phyloP scores from a whole-genome alignment of 2,113 vertebrate genomes.

The Bombycilla garrulus region DNA sequence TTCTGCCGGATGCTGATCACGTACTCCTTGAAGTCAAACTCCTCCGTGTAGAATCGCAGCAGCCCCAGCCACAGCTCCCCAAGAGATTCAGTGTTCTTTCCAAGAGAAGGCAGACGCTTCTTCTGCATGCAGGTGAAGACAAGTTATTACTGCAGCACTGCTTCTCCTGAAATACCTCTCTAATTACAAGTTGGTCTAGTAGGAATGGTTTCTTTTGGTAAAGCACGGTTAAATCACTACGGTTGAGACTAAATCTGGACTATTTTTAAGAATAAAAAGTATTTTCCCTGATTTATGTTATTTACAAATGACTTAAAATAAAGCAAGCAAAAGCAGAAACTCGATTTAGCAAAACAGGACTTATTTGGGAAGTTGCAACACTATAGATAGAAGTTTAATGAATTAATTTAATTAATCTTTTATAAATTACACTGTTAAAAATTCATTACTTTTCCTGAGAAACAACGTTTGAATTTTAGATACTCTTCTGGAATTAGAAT shows the following conservation, averaged over 20 bases:
- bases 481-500: neutral
- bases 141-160: neutral
- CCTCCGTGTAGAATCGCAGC: constrained; percentile 95
- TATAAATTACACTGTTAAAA: neutral
- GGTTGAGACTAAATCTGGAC: neutral
- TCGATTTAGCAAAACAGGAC: neutral
- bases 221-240: neutral
- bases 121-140: constrained; percentile 70
- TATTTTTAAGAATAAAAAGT: neutral
- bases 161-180: neutral
- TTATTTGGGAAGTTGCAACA: neutral
- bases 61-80: constrained; percentile 96
- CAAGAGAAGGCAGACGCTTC: constrained; percentile 80
- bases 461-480: neutral
- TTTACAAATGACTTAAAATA: neutral
- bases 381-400: neutral
- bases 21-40: constrained; percentile 98
- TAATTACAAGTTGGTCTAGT: neutral
- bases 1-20: constrained; percentile 97
- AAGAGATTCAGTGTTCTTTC: constrained; percentile 88
- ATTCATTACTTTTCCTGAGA: neutral
- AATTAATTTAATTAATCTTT: neutral
- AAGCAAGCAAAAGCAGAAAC: neutral
- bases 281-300: neutral
- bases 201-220: neutral